phyloP scores from a whole-genome alignment of 2,113 vertebrate species.

The Urocitellus parryii region DNA sequence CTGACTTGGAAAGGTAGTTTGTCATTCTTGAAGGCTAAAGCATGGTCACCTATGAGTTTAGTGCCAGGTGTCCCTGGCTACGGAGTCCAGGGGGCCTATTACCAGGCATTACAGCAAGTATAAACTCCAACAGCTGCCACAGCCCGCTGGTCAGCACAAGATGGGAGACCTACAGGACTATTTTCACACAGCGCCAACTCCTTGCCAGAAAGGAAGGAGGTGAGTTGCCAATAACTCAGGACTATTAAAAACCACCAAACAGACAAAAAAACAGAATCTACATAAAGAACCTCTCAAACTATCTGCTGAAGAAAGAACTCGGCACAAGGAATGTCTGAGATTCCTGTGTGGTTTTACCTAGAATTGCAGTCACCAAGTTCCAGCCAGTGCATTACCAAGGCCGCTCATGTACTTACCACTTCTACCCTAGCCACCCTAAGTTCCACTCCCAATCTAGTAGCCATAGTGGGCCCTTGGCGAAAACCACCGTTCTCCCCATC shows the following conservation, averaged over 20 bases:
- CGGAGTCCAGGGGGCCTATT: fast-evolving
- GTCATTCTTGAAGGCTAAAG: neutral
- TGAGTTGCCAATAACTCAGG: neutral
- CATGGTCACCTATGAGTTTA: neutral
- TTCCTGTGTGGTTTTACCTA: neutral
- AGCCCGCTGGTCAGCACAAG: neutral
- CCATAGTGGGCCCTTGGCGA: neutral
- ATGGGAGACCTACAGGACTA: neutral
- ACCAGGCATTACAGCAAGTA: neutral
- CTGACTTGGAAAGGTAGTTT: neutral
- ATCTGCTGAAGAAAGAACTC: neutral
- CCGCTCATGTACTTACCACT: neutral
- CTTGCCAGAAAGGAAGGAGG: neutral
- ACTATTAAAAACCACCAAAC: neutral
- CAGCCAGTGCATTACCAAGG: neutral
- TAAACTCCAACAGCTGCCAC: neutral
- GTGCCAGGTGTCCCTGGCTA: neutral
- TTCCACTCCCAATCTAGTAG: too few species aligned
- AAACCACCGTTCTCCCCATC: neutral
- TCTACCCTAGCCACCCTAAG: neutral
- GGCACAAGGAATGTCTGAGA: neutral
- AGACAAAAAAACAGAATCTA: neutral
- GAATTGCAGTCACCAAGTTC: neutral
- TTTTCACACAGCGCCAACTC: neutral
- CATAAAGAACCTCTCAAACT: neutral